These are phyloP conservation scores for Julus scanicus DNA, from an alignment of 2,888 invertebrate genomes.

Conservation along the genomic window DNA sequence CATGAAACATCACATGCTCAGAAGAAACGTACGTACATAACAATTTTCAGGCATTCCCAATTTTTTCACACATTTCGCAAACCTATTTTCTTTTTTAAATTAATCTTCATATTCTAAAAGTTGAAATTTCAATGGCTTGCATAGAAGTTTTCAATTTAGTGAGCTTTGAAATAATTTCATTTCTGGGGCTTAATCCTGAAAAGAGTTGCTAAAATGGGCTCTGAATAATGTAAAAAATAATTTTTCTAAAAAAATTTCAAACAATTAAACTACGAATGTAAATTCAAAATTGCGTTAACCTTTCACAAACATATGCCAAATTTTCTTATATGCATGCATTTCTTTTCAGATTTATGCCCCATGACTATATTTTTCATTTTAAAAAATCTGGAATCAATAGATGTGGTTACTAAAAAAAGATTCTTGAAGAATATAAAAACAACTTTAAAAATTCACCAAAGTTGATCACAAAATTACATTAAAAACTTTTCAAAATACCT, in stretches of 20 bases:
- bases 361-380: not conserved
- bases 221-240: too few species aligned
- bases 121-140: too few species aligned
- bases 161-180: too few species aligned
- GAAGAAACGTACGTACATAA: not conserved
- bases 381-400: not conserved
- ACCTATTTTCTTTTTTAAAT: too few species aligned
- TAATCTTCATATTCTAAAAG: too few species aligned
- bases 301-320: not conserved
- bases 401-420: not conserved
- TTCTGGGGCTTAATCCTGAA: too few species aligned
- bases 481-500: not conserved
- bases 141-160: too few species aligned
- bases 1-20: not conserved
- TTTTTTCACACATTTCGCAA: not conserved
- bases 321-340: not conserved
- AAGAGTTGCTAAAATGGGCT: too few species aligned
- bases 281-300: not conserved
- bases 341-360: not conserved
- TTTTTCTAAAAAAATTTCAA: not conserved
- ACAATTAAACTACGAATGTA: too few species aligned
- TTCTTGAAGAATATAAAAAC: not conserved
- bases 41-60: not conserved
- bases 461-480: not conserved
- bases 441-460: not conserved